Evolutionary conservation across 2,888 invertebrate species (phyloP).

Genomic region (Pseudococcus viburni): DNA sequence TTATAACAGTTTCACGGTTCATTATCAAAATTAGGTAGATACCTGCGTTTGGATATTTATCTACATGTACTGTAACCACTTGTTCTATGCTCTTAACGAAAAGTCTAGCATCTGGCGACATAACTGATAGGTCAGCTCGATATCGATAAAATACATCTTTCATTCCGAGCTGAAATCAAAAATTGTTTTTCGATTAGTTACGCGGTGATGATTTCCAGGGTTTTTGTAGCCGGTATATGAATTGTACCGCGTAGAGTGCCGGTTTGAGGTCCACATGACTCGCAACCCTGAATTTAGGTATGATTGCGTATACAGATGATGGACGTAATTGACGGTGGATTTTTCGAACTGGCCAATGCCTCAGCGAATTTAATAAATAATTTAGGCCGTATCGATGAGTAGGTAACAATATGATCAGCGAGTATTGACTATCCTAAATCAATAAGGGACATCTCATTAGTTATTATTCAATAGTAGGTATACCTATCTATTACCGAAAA

Average conservation of each 20-base stretch:
- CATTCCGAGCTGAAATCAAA: slow-evolving; percentile 79
- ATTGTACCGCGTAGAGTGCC: slow-evolving; percentile 83
- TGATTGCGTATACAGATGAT: slow-evolving; percentile 82
- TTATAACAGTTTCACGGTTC: not conserved
- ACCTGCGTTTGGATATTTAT: slow-evolving; percentile 76
- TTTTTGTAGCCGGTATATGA: not conserved
- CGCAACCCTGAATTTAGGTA: slow-evolving; percentile 85
- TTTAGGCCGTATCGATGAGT: slow-evolving; percentile 76
- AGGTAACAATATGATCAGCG: slow-evolving; percentile 82
- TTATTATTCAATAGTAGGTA: not conserved
- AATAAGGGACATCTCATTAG: slow-evolving; percentile 4
- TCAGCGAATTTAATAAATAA: slow-evolving; percentile 78
- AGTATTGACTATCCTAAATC: slow-evolving; percentile 77
- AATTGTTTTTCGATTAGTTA: slow-evolving; percentile 29
- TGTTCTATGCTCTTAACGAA: slow-evolving; percentile 89
- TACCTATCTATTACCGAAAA: no score
- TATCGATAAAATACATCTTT: slow-evolving; percentile 85
- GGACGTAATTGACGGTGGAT: slow-evolving; percentile 80
- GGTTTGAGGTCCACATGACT: slow-evolving; percentile 86
- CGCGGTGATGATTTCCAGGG: not conserved
- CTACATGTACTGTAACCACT: slow-evolving; percentile 85
- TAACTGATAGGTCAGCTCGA: slow-evolving; percentile 82
- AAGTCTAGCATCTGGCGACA: slow-evolving; percentile 83
- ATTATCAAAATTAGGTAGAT: not conserved
- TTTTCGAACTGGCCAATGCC: slow-evolving; percentile 77